These are phyloP conservation scores for Phoebastria nigripes DNA, from an alignment of 2,797 vertebrate species.

Conservation along the genomic window DNA sequence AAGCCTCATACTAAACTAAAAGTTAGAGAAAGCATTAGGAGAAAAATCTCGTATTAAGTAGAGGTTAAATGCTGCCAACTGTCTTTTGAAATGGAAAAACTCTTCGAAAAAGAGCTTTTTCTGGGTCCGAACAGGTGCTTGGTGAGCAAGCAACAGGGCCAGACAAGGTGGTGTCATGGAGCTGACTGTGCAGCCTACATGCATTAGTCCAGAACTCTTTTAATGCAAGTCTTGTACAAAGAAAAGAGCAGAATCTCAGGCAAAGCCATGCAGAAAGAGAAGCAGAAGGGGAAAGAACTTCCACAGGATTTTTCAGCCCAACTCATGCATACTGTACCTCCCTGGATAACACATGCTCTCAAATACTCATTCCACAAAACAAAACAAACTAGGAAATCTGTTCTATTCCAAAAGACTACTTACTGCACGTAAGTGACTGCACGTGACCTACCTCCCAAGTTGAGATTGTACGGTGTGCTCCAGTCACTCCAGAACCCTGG, in stretches of 20 bases:
- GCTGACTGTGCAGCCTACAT: neutral
- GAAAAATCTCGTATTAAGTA: neutral
- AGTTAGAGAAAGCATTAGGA: neutral
- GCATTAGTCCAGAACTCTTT: neutral
- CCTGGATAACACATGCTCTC: neutral
- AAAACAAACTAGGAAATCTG: neutral
- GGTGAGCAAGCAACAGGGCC: neutral
- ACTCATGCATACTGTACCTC: neutral
- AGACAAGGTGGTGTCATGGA: neutral
- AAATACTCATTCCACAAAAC: neutral
- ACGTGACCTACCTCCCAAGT: conserved; percentile 75
- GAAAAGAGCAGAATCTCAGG: neutral
- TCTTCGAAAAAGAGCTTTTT: neutral
- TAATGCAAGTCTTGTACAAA: neutral
- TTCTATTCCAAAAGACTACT: neutral
- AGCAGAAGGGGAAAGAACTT: neutral
- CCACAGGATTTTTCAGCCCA: neutral
- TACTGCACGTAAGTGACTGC: fast-evolving
- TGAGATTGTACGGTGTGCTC: conserved; percentile 78
- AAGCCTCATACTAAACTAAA: neutral
- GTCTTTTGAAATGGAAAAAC: neutral
- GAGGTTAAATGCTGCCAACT: neutral
- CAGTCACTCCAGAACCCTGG: conserved; percentile 87
- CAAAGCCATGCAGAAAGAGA: neutral
- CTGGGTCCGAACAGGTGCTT: neutral